Evolutionary conservation across 53 echinoderm and acorn worm species (phyloP).

Genomic region (Crossaster papposus): DNA sequence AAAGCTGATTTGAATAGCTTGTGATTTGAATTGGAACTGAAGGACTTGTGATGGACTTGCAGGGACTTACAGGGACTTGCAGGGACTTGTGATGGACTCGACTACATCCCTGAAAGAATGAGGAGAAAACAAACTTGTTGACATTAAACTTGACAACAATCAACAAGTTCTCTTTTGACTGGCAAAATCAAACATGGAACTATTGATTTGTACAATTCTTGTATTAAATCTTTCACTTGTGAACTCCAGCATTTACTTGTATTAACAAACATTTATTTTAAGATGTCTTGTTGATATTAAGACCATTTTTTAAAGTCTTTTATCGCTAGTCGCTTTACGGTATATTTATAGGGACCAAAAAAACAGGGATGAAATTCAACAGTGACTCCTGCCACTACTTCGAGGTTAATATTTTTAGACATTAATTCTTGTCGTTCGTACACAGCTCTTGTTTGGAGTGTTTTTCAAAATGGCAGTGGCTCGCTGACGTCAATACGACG

Average conservation of each 20-base stretch:
- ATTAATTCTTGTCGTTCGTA: neutral
- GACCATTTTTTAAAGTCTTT: neutral
- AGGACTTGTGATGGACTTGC: no score
- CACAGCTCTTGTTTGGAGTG: constrained; percentile 1
- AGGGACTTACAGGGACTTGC: no score
- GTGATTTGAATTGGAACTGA: no score
- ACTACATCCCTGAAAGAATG: no score
- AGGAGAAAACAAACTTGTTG: no score
- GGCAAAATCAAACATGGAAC: neutral
- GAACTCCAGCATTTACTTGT: neutral
- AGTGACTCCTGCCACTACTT: neutral
- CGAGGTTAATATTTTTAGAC: neutral
- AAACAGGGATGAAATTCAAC: neutral
- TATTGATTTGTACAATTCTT: neutral
- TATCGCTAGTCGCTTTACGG: neutral
- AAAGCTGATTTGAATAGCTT: no score
- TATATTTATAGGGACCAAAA: neutral
- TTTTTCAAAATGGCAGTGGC: constrained; percentile 6
- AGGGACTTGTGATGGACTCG: no score
- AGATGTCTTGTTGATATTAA: neutral
- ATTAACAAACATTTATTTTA: neutral
- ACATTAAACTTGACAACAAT: neutral
- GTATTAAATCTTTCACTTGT: neutral
- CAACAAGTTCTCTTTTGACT: neutral
- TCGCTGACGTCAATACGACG: constrained; percentile 41